phyloP scores from a whole-genome alignment of 2,888 invertebrate genomes.

The Cylindroiulus punctatus region DNA sequence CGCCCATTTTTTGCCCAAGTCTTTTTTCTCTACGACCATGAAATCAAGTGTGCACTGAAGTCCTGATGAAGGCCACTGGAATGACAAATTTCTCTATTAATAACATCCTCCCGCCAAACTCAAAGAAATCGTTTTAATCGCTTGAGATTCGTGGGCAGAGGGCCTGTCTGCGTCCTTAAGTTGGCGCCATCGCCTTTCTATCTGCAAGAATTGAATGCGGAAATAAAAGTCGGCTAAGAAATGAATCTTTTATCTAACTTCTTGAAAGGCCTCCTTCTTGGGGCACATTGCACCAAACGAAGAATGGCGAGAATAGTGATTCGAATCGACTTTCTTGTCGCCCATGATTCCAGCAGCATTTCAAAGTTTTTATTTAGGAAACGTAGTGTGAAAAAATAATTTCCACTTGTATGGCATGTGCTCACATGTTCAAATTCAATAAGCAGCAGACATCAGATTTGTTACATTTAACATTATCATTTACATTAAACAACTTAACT shows the following conservation, averaged over 20 bases:
- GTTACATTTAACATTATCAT: no score
- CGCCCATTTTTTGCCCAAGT: background rate
- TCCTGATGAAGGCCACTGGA: slow-evolving; percentile 16
- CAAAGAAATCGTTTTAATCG: slow-evolving; percentile 27
- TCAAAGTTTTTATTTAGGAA: no score
- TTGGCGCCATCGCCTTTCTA: slow-evolving; percentile 14
- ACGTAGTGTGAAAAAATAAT: no score
- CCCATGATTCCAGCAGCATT: background rate
- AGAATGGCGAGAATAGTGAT: background rate
- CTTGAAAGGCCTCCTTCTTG: background rate
- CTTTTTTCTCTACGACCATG: slow-evolving; percentile 23
- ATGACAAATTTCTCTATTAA: slow-evolving; percentile 32
- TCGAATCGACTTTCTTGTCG: background rate
- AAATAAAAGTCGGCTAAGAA: background rate
- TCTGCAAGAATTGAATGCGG: slow-evolving; percentile 15
- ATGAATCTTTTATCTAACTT: background rate
- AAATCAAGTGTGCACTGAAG: slow-evolving; percentile 34
- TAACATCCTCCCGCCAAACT: slow-evolving; percentile 34
- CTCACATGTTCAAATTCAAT: no score
- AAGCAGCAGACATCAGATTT: no score
- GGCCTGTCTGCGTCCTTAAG: slow-evolving; percentile 20
- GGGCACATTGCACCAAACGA: background rate
- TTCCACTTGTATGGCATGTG: no score
- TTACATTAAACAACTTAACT: no score
- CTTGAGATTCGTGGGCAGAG: slow-evolving; percentile 10